Evolutionary conservation across 2,797 vertebrate species (phyloP).

Genomic region (Bucorvus abyssinicus): DNA sequence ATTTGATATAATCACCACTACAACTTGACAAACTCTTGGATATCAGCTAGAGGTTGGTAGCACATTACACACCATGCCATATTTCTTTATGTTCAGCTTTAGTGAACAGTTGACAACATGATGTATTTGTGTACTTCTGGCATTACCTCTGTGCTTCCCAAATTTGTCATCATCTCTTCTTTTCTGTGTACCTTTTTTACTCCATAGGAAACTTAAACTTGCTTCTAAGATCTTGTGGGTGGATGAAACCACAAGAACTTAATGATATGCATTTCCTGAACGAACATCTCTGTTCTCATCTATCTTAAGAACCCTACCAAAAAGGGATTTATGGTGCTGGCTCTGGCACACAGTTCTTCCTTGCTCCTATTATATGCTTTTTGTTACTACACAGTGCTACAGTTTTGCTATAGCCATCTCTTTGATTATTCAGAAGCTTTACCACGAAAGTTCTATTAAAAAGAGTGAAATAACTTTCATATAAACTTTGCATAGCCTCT

Average conservation of each 20-base stretch:
- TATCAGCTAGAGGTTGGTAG: background rate
- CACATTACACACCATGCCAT: background rate
- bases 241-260: background rate
- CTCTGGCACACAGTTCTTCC: background rate
- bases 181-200: background rate
- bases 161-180: background rate
- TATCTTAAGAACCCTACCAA: background rate
- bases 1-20: background rate
- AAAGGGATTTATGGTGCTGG: background rate
- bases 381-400: background rate
- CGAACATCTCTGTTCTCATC: background rate
- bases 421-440: background rate
- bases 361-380: background rate
- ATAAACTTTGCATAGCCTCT: background rate
- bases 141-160: background rate
- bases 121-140: background rate
- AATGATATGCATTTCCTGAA: background rate
- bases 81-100: conserved; percentile 38
- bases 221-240: background rate
- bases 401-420: background rate
- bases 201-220: background rate
- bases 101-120: background rate
- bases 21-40: background rate
- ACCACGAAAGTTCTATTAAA: background rate
- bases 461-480: background rate